These are phyloP conservation scores for Tinamus major DNA, from an alignment of 2,797 vertebrate genomes.

Conservation along the genomic window DNA sequence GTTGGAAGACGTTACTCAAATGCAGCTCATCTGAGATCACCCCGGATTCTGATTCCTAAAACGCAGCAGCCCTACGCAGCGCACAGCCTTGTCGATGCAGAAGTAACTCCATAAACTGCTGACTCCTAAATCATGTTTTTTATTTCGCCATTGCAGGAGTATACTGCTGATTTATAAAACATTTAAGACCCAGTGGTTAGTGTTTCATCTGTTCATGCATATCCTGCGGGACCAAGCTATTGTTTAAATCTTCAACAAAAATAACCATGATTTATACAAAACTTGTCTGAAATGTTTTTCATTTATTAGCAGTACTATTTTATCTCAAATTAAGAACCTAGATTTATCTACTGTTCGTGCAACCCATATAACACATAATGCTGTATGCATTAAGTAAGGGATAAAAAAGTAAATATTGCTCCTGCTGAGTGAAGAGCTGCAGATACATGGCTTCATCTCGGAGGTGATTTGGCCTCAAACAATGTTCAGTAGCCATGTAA, in stretches of 20 bases:
- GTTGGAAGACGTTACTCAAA: background rate
- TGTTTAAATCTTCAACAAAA: constrained; percentile 79
- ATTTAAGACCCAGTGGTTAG: constrained; percentile 48
- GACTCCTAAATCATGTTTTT: constrained; percentile 64
- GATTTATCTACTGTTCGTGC: constrained; percentile 63
- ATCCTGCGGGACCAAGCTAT: constrained; percentile 67
- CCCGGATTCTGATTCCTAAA: background rate
- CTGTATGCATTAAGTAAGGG: constrained; percentile 14
- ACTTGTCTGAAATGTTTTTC: constrained; percentile 45
- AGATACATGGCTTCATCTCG: background rate
- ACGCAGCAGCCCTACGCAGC: background rate
- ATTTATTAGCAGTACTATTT: constrained; percentile 34
- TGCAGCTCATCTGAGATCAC: background rate
- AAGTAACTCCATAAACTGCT: constrained; percentile 19
- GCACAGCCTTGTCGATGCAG: background rate
- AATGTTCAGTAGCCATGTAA: background rate
- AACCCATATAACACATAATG: constrained; percentile 11
- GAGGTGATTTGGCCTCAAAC: constrained; percentile 6
- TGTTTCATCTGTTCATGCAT: constrained; percentile 73
- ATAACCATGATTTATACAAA: constrained; percentile 76
- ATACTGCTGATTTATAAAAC: constrained; percentile 51
- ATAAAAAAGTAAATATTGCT: constrained; percentile 37
- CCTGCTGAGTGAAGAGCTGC: constrained; percentile 16
- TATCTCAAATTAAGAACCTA: constrained; percentile 37
- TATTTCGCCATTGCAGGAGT: constrained; percentile 40